A percentile compares a stretch with the other conserved stretches of the same genome.
Evolutionary conservation across 1,140 invertebrate genomes (phyloP).

Genomic region (Bombus confusus): DNA sequence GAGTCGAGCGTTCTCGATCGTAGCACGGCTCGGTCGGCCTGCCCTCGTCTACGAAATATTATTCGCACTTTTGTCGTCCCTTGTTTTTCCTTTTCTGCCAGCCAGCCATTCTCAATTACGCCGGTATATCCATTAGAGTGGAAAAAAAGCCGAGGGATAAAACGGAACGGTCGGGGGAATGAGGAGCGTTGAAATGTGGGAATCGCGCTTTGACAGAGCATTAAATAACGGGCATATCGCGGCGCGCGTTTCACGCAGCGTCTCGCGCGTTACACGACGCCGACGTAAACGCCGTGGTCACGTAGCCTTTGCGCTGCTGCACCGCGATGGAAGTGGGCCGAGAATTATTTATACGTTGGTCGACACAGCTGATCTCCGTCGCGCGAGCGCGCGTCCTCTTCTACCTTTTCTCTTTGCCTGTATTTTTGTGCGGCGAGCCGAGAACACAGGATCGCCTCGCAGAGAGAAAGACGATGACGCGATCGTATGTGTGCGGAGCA

Average conservation of each 20-base stretch:
- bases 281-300: neutral
- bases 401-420: slow-evolving; percentile 58
- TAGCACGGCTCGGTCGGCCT: too few relatives aligned
- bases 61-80: neutral
- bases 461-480: neutral
- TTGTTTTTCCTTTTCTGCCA: neutral
- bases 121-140: slow-evolving; percentile 36
- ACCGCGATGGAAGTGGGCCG: slow-evolving; percentile 58
- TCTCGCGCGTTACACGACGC: neutral
- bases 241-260: slow-evolving; percentile 1
- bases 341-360: slow-evolving; percentile 67
- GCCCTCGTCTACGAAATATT: neutral
- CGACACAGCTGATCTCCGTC: slow-evolving; percentile 67
- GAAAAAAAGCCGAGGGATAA: neutral
- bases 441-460: neutral
- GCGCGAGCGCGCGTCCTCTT: slow-evolving; percentile 9
- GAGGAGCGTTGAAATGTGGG: slow-evolving; percentile 4
- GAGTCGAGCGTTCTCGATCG: neutral
- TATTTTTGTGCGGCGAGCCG: slow-evolving; percentile 58
- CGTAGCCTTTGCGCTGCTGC: slow-evolving; percentile 34
- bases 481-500: too few relatives aligned
- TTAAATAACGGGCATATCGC: slow-evolving; percentile 41
- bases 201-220: slow-evolving; percentile 40
- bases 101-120: slow-evolving; percentile 23
- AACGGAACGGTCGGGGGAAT: neutral